These are phyloP conservation scores for Elachura formosa DNA, from an alignment of 2,113 vertebrate genomes.

Conservation along the genomic window DNA sequence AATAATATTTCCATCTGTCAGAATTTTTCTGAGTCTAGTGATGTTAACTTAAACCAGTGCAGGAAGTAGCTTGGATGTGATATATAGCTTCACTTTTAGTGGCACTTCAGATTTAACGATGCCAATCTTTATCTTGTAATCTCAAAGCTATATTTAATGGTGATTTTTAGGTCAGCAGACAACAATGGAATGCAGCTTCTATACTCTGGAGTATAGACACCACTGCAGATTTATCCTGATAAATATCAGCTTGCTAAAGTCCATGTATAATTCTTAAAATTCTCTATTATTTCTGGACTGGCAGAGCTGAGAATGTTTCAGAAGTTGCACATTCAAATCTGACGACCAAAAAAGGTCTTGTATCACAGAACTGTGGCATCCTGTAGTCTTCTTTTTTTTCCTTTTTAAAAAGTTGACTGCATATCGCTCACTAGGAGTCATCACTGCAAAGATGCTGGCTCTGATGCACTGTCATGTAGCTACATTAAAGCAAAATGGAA, in stretches of 20 bases:
- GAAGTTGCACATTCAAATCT: not conserved
- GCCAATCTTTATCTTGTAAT: not conserved
- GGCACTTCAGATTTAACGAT: not conserved
- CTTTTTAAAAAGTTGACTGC: not conserved
- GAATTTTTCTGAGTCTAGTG: not conserved
- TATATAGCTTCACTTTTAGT: not conserved
- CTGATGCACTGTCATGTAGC: not conserved
- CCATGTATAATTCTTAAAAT: not conserved
- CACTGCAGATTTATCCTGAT: not conserved
- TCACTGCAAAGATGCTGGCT: not conserved
- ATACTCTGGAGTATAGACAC: not conserved
- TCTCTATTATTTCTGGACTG: not conserved
- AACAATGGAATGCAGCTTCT: not conserved
- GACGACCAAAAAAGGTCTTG: slow-evolving; percentile 38
- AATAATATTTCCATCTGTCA: not conserved
- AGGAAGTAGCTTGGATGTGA: not conserved
- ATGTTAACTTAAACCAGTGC: not conserved
- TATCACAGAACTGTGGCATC: slow-evolving; percentile 15
- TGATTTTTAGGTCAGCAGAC: not conserved
- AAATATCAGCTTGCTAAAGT: not conserved
- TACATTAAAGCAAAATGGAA: not conserved
- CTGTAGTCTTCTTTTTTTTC: not conserved
- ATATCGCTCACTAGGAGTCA: not conserved
- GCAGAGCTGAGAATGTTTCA: not conserved
- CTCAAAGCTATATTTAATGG: not conserved